Evolutionary conservation across 2,113 vertebrate species (phyloP).

Genomic region (Lynx canadensis): DNA sequence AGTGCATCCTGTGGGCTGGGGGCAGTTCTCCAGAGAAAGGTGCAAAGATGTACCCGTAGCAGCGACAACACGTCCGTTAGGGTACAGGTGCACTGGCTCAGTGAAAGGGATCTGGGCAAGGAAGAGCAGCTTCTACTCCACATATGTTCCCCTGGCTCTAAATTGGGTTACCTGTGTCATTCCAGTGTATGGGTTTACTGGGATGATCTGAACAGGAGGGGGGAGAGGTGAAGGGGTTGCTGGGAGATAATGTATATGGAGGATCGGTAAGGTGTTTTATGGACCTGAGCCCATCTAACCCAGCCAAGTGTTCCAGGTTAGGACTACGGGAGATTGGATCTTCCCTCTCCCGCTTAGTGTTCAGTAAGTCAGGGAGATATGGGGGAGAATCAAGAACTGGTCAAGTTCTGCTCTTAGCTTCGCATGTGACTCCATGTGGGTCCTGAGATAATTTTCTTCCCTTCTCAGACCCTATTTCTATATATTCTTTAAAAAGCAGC

Average conservation of each 20-base stretch:
- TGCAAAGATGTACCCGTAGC: rapidly evolving
- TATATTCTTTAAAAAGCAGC: not conserved
- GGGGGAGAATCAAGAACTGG: too few relatives aligned
- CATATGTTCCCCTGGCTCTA: not conserved
- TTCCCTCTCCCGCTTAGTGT: not conserved
- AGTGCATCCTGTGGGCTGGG: not conserved
- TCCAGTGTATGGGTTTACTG: not conserved
- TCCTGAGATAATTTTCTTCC: not conserved
- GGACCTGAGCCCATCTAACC: not conserved
- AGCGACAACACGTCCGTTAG: too few relatives aligned
- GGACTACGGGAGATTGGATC: not conserved
- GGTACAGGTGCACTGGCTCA: not conserved
- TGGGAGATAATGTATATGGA: not conserved
- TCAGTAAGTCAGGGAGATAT: not conserved
- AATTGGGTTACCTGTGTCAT: rapidly evolving
- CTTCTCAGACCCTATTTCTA: not conserved
- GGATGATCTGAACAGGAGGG: not conserved
- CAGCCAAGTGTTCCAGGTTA: not conserved
- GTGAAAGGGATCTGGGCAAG: not conserved
- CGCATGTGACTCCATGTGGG: not conserved
- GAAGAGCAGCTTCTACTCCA: not conserved
- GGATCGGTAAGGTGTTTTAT: too few relatives aligned
- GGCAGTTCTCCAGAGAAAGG: not conserved
- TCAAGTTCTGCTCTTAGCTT: not conserved
- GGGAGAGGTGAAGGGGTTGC: rapidly evolving